Base-by-base conservation (phyloP, 2,797 vertebrate species). In the Acomys russatus region DNA sequence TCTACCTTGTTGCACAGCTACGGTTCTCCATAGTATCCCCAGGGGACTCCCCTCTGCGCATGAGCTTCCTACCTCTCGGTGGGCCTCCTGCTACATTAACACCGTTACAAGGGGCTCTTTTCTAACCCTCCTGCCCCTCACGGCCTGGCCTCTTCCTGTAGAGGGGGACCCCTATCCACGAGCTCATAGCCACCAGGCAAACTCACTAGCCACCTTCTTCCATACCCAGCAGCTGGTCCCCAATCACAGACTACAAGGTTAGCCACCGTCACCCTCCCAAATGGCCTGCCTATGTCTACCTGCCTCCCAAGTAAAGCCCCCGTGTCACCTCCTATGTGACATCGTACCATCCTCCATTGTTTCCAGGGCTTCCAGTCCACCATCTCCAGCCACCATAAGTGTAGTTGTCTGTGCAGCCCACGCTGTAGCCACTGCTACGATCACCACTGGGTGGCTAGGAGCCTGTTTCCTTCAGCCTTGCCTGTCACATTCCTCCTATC, bases 341-440 rank as follows among this genome's bases (percentile, higher is more conserved):
- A 64, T 25, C 64, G 4, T 3, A 9, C 44, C 56, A 64, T 28
- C 70, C 44, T 71, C 68, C 61, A 44, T 3, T 4, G 44, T 44
- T 44, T 44, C 44, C 44, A 44, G 44, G 44, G 20, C 66, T 17
- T 20, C 33, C 64, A n/a, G 61, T 20, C 73, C 28, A 28, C 49
- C 10, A 66, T 66, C 51, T 56, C 12, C 38, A 44, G 20, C 23
- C 71, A 49, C 61, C 25, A 3, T 23, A 71, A 25, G 63, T 64
- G 17, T 4, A 44, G n/a, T 33, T 35, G 51, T 56, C 0, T n/a
- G 18, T 35, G 9, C 33, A 23, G 35, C 59, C 64, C 1, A 33
- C 0, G 3, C 9, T 15, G 12, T 61, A 25, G 49, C 14, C 35
- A 9, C 80, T 14, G 23, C 61, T 12, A 1, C 6, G 6, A 2